Evolutionary conservation across 2,888 invertebrate species (phyloP), one percentile per base, ranked within the genome.

Genomic region (Rambutsinella grinnellia): DNA sequence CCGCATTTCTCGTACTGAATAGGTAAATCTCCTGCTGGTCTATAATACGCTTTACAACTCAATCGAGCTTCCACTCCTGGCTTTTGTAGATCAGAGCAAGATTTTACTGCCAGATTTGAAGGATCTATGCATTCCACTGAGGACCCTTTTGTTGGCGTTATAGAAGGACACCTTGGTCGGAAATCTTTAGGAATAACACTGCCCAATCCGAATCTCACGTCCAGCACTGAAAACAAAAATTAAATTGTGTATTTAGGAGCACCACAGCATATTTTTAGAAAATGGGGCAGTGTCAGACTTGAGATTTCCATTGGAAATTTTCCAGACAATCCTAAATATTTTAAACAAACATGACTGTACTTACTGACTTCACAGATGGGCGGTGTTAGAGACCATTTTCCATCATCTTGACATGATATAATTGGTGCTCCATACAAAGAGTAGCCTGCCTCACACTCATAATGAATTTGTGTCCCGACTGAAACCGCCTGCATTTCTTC

Each of bases 1-100:
- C 76, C 71, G 67, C 84, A 84, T 57, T 84, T 84, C 54, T 82
- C 82, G 62, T 84, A 84, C 47, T 82, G 82, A 21, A 82, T 60
- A 1, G 84, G 82, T n/a, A 84, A 60, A 23, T 84, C 84, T 3
- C 81, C 79, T 3, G 83, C 76, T 17, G 81, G 80, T 47, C 81
- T 58, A 60, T 82, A 83, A 63, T 82, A 82, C 3, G 76, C 36
- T 44, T 75, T 75, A 47, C 84, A 84, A n/a, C 74, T 78, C 15
- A 82, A 75, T 23, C 80, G 58, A 0, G 82, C 84, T 65, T 84
- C 84, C 1, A 79, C 77, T 8, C 82, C 82, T 2, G 79, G 67
- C n/a, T 78, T 76, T n/a, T 82, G 82, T 2, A 74, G 76, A 19
- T 84, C 79, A 0, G 78, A 80, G 57, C 84, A 84, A 3, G 77